Conservation (phyloP, 2,888 invertebrate species). For the Biston betularia region DNA sequence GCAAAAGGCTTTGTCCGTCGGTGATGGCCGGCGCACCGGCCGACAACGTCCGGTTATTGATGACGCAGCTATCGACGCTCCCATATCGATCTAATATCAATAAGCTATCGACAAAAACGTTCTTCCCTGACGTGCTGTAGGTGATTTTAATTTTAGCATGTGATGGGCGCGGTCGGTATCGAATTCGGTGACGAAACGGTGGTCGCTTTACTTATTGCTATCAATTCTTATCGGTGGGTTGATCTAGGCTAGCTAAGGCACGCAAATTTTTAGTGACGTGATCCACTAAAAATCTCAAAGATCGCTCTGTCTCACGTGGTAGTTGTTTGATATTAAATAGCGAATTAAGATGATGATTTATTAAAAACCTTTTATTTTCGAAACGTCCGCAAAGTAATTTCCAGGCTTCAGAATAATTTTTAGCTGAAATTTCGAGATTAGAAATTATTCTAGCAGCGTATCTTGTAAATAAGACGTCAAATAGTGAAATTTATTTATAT, state of each 20-base stretch:
- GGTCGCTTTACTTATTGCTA: constrained; percentile 48
- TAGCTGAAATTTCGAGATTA: too few relatives aligned
- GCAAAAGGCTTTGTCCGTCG: constrained; percentile 64
- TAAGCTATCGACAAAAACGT: constrained; percentile 81
- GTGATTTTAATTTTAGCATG: constrained; percentile 79
- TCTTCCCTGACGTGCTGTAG: constrained; percentile 68
- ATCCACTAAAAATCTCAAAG: background rate
- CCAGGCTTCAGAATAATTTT: too few relatives aligned
- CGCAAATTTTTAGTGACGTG: too few relatives aligned
- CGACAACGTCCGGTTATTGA: constrained; percentile 66
- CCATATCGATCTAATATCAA: constrained; percentile 79
- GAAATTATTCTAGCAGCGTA: too few relatives aligned
- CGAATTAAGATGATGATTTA: too few relatives aligned
- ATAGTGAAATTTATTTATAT: too few relatives aligned
- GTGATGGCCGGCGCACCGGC: constrained; percentile 51
- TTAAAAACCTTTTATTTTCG: too few relatives aligned
- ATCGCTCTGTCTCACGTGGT: too few relatives aligned
- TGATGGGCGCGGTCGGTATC: constrained; percentile 72
- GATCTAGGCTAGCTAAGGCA: too few relatives aligned
- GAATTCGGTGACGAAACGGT: constrained; percentile 45
- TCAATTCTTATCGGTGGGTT: constrained; percentile 12
- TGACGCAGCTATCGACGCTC: constrained; percentile 71
- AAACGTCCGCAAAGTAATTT: too few relatives aligned
- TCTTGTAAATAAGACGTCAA: too few relatives aligned
- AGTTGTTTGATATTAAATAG: too few relatives aligned